A percentile compares a stretch with the other conserved stretches of the same genome.
phyloP scores from a whole-genome alignment of 2,888 invertebrate species.

The Smittia aterrima region DNA sequence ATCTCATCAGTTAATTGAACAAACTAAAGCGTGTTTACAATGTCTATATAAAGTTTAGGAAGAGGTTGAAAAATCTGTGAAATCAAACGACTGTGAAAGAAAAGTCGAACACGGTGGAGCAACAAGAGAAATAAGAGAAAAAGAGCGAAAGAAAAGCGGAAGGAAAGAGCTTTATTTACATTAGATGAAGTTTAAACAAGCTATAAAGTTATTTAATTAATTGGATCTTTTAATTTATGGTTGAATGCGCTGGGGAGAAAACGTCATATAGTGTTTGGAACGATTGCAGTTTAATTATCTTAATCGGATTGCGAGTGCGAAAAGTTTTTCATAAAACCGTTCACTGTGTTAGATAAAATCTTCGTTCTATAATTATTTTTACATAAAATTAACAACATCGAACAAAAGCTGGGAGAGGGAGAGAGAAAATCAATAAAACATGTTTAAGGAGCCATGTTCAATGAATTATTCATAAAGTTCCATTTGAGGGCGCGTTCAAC shows the following conservation, averaged over 20 bases:
- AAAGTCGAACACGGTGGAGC: background rate
- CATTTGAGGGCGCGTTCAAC: background rate
- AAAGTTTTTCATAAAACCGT: background rate
- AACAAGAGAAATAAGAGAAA: background rate
- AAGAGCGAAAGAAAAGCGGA: background rate
- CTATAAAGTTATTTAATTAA: conserved; percentile 5
- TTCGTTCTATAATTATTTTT: background rate
- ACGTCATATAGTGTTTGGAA: background rate
- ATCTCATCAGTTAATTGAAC: background rate
- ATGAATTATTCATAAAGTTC: background rate
- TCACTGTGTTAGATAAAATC: background rate
- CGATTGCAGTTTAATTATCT: background rate
- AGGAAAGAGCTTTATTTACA: conserved; percentile 7
- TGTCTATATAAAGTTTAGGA: background rate
- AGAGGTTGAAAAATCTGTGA: background rate
- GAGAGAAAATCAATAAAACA: background rate
- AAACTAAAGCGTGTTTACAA: background rate
- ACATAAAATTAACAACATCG: background rate
- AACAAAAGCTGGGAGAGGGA: background rate
- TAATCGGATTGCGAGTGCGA: background rate
- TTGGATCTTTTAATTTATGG: background rate
- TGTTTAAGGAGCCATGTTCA: background rate
- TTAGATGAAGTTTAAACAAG: background rate
- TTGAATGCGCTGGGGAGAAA: background rate
- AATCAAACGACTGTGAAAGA: background rate